phyloP scores from a whole-genome alignment of 2,888 invertebrate species.

The Mythimna vitellina region DNA sequence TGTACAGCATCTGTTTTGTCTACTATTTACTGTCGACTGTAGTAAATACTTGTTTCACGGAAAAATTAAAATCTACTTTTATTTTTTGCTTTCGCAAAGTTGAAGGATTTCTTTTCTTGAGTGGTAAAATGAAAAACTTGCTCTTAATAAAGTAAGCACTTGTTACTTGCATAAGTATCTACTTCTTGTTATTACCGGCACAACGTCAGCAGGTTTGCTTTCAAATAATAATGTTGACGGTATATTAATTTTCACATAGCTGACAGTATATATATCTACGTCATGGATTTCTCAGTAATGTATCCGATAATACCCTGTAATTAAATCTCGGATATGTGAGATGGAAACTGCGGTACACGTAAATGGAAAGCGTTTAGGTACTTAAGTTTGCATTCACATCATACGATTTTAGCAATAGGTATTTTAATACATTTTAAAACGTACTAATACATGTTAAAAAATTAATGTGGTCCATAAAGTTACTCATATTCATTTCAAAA shows the following conservation, averaged over 20 bases:
- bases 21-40: constrained; percentile 34
- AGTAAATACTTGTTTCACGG: constrained; percentile 9
- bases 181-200: constrained; percentile 28
- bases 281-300: constrained; percentile 2
- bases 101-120: constrained; percentile 41
- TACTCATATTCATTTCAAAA: too few relatives aligned
- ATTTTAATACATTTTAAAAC: neutral
- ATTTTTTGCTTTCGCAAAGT: constrained; percentile 31
- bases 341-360: constrained; percentile 33
- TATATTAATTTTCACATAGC: neutral
- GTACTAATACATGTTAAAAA: too few relatives aligned
- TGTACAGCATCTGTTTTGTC: constrained; percentile 42
- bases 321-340: constrained; percentile 37
- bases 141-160: constrained; percentile 51
- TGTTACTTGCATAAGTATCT: constrained; percentile 26
- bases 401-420: constrained; percentile 25
- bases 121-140: constrained; percentile 51
- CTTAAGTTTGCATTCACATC: constrained; percentile 15
- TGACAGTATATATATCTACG: neutral
- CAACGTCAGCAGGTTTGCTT: constrained; percentile 25
- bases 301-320: constrained; percentile 46
- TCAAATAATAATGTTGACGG: constrained; percentile 12
- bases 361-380: constrained; percentile 48
- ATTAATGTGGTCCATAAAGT: too few relatives aligned
- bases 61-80: constrained; percentile 40